Base-by-base conservation (phyloP, 2,113 vertebrate species). In the Delphinus delphis region DNA sequence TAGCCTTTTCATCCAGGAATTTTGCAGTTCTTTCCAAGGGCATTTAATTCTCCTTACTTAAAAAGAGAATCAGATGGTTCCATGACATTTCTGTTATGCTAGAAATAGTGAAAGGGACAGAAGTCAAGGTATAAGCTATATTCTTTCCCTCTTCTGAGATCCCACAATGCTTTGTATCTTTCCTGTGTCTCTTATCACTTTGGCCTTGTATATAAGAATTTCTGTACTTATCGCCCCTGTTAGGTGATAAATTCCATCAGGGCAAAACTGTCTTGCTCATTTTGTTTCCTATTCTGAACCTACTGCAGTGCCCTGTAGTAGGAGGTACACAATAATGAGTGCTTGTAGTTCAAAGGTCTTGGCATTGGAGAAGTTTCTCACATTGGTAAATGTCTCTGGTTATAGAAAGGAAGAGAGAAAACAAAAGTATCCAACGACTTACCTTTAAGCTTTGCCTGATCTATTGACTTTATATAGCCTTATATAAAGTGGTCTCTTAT, bases 351-450 rank as follows among this genome's bases (percentile, higher is more conserved):
- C 84, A 84, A 80, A 96, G 36, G 71, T 62, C n/a, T 84, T 84
- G 63, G 55, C 58, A 25, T 90, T 55, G 0, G 26, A 90, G 74
- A 68, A 55, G 26, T 74, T 50, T 79, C 74, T 96, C 26, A 47
- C 14, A 13, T 33, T 47, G 38, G 47, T 86, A 60, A 84, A 62
- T 53, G 41, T 82, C n/a, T 95, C 44, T 82, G 71, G 74, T 87
- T 92, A 60, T 80, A 93, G 85, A 93, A 90, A 88, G 62, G 50
- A 58, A 94, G 38, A 88, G 68, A 94, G 82, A 95, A 94, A 88
- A 87, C 28, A 21, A 38, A 88, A 81, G n/a, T 58, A 36, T 93
- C 47, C 47, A 80, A 55, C 9, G 18, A 50, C 31, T 92, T 71
- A 86, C 47, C 68, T 96, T 94, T 90, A 88, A 63, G 55, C 18